Conservation (phyloP, 2,888 invertebrate genomes). For the Heliconius ismenius region DNA sequence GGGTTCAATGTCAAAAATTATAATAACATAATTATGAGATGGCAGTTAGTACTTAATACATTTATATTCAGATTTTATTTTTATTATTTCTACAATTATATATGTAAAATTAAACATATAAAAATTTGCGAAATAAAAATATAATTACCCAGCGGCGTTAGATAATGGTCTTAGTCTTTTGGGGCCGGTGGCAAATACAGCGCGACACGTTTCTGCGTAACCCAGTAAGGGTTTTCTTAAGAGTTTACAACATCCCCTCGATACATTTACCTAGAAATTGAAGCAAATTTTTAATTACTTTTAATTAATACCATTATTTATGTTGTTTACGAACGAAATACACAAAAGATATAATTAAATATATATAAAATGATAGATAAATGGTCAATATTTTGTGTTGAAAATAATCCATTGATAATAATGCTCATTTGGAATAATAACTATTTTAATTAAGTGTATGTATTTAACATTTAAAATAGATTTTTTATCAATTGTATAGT, state of each 20-base stretch:
- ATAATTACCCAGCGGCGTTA: slow-evolving; percentile 59
- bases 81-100: too few relatives aligned
- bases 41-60: not conserved
- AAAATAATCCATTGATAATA: not conserved
- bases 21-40: not conserved
- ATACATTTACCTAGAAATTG: slow-evolving; percentile 63
- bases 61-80: too few relatives aligned
- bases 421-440: not conserved
- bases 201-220: slow-evolving; percentile 84
- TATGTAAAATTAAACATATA: too few relatives aligned
- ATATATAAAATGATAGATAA: not conserved
- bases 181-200: slow-evolving; percentile 83
- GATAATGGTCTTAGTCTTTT: slow-evolving; percentile 71
- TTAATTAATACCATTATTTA: too few relatives aligned
- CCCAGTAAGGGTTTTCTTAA: slow-evolving; percentile 76
- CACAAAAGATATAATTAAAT: not conserved
- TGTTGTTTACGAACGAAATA: too few relatives aligned
- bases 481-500: not conserved
- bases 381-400: not conserved
- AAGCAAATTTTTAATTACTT: not conserved
- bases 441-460: too few relatives aligned
- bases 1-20: not conserved
- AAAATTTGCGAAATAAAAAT: too few relatives aligned
- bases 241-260: slow-evolving; percentile 69
- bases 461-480: too few relatives aligned